phyloP scores from a whole-genome alignment of 2,888 invertebrate genomes.

The Drosophila monieri region DNA sequence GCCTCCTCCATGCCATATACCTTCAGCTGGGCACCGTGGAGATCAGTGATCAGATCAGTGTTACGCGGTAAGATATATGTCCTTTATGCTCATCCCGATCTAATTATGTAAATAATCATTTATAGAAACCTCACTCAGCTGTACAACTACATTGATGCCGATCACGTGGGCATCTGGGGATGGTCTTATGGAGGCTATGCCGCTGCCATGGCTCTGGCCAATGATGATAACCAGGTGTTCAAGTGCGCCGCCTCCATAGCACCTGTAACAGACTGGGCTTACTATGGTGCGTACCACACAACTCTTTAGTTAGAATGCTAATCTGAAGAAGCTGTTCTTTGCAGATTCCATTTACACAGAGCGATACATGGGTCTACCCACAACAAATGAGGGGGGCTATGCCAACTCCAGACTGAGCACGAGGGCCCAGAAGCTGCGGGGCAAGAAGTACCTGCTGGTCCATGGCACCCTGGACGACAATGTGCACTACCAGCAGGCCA shows the following conservation, averaged over 20 bases:
- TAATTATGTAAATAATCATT: constrained; percentile 38
- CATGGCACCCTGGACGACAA: constrained; percentile 98
- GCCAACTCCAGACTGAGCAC: constrained; percentile 90
- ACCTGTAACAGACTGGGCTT: constrained; percentile 98
- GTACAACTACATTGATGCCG: constrained; percentile 90
- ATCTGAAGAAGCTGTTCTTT: not conserved
- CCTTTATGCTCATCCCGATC: constrained; percentile 80
- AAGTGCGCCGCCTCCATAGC: constrained; percentile 97
- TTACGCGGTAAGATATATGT: constrained; percentile 85
- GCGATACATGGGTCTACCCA: constrained; percentile 96
- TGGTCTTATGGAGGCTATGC: constrained; percentile 99
- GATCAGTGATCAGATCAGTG: constrained; percentile 95
- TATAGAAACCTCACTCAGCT: constrained; percentile 86
- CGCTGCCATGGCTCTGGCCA: constrained; percentile 93
- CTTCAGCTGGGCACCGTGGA: constrained; percentile 94
- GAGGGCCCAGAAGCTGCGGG: constrained; percentile 86
- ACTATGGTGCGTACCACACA: constrained; percentile 90
- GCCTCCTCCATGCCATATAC: constrained; percentile 92
- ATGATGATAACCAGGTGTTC: constrained; percentile 90
- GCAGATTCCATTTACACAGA: constrained; percentile 98
- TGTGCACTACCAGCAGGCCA: constrained; percentile 98
- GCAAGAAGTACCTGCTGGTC: constrained; percentile 93
- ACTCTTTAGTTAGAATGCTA: accelerated
- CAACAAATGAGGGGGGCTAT: constrained; percentile 90
- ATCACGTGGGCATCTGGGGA: constrained; percentile 97